Base-by-base conservation (phyloP, 2,888 invertebrate species). In the Oscheius sp. region DNA sequence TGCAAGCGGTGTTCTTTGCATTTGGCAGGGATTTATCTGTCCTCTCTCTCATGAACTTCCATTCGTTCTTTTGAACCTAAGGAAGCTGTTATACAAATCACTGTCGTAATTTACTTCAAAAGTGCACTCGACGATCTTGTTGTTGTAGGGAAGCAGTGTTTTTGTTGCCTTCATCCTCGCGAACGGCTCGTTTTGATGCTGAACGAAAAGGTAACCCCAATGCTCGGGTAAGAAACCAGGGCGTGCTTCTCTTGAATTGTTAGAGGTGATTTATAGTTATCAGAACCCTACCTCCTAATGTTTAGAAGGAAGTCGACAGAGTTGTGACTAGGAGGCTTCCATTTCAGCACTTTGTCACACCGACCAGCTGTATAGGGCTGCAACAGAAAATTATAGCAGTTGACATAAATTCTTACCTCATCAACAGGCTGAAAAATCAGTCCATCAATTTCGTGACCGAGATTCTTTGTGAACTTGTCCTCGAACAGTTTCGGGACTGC, bases 11-110 rank as follows among this genome's bases (percentile, higher is more conserved):
- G 7, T 91, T 92, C 82, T 90, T 93, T 81, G 94, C 94, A 90
- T 99, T 99, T 0, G 99, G 97, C 90, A 93, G 94, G 0, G 95
- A 95, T 91, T 99, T 99, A 90, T 99, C 99, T 0, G 94, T 96
- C 81, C 99, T 92, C 89, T 96, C 95, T 75, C 98, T 92, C 95
- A 99, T 94, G 89, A 94, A 96, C 70, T 93, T 92, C 99, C 99
- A 99, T 80, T 93, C 47, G 48, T 59, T 10, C 10, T 10, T 72
- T 35, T 42, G 33, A 4, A 57, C 53, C 75, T 75, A 33, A 60
- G 65, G 62, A 47, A 48, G 4, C 4, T 42, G 3, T 42, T 42
- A 42, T 1, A 13, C 50, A 51, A 53, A 58, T 48, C 21, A 21
- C n/a, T 62, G 9, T 37, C 37, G 9, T 21, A 21, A 21, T 68